Evolutionary conservation across 2,797 vertebrate species (phyloP), one percentile per base, ranked within the genome.

Genomic region (Artibeus lituratus): DNA sequence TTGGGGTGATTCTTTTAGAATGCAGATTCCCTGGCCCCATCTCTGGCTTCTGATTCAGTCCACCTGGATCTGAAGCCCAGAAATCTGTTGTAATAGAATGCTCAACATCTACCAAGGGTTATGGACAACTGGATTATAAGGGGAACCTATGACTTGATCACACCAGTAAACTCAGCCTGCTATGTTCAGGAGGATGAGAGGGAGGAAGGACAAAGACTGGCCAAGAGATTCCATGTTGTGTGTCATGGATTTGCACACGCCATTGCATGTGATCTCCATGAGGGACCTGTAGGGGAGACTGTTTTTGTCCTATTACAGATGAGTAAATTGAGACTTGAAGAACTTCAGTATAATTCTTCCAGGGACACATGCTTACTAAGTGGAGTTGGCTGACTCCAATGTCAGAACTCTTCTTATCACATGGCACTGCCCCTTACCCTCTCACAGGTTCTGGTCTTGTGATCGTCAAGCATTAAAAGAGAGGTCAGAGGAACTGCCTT

Each of bases 211-310:
- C 29, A 26, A 24, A 49, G 15, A 47, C n/a, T 24, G 21, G 57
- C 7, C 2, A 0, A 16, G 0, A n/a, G n/a, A 57, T 18, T 15
- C 29, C 21, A 2, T 42, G 5, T 37, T 18, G 1, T 7, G 16
- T 78, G 21, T 29, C 11, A 24, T 10, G 39, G 14, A 16, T 67
- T 10, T 51, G 15, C 47, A 47, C 29, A 2, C 22, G 22, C 32
- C 7, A 10, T 10, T 18, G 1, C 2, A 3, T 6, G 4, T 5
- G 35, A 14, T 16, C 37, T 49, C 91, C 44, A n/a, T 1, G 22
- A 85, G 29, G 19, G 2, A 51, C 7, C 37, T 55, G 24, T 32
- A 59, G 88, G 22, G 18, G 14, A 35, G 18, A 37, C 9, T 47
- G 7, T 10, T 67, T 53, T 21, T 59, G 47, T 37, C 47, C 26